A percentile compares a stretch with the other conserved stretches of the same genome.
Conservation (phyloP, 2,113 vertebrate species). For the Rattus rattus region DNA sequence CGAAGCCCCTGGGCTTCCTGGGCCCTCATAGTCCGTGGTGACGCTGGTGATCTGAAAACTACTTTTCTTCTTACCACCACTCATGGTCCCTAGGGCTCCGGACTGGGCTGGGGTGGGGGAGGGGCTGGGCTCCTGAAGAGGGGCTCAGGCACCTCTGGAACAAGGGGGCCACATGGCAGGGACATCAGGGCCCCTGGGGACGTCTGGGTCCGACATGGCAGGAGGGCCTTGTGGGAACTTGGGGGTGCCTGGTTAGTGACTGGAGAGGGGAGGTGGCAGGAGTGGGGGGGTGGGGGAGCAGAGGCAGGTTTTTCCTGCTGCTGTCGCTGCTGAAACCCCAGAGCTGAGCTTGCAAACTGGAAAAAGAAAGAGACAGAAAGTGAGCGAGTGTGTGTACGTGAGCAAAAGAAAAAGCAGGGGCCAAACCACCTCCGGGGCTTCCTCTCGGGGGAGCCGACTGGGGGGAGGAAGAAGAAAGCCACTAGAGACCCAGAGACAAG, state of each 20-base stretch:
- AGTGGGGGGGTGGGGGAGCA: slow-evolving; percentile 28
- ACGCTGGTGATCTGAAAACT: slow-evolving; percentile 95
- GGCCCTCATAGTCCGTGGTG: slow-evolving; percentile 88
- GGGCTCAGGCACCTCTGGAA: slow-evolving; percentile 75
- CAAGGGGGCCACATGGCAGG: slow-evolving; percentile 79
- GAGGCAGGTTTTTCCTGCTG: slow-evolving; percentile 81
- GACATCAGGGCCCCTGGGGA: slow-evolving; percentile 75
- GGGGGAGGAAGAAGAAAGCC: slow-evolving; percentile 75
- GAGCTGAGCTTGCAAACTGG: slow-evolving; percentile 82
- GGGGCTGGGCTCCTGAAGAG: slow-evolving; percentile 41
- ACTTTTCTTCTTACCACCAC: slow-evolving; percentile 90
- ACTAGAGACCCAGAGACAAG: slow-evolving; percentile 67
- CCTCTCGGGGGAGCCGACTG: slow-evolving; percentile 75
- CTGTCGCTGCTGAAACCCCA: slow-evolving; percentile 69
- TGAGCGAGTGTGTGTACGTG: background rate
- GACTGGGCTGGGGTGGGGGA: slow-evolving; percentile 27
- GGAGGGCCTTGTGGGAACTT: slow-evolving; percentile 47
- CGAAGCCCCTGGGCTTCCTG: slow-evolving; percentile 54
- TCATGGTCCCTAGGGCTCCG: slow-evolving; percentile 84
- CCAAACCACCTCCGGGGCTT: slow-evolving; percentile 76
- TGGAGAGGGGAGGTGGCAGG: slow-evolving; percentile 41
- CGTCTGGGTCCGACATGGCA: slow-evolving; percentile 79
- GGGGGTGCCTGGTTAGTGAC: slow-evolving; percentile 57
- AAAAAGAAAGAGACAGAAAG: slow-evolving; percentile 37
- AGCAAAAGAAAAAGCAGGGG: slow-evolving; percentile 48